Conservation (phyloP, 2,888 invertebrate genomes). For the Tortricodes alternella region DNA sequence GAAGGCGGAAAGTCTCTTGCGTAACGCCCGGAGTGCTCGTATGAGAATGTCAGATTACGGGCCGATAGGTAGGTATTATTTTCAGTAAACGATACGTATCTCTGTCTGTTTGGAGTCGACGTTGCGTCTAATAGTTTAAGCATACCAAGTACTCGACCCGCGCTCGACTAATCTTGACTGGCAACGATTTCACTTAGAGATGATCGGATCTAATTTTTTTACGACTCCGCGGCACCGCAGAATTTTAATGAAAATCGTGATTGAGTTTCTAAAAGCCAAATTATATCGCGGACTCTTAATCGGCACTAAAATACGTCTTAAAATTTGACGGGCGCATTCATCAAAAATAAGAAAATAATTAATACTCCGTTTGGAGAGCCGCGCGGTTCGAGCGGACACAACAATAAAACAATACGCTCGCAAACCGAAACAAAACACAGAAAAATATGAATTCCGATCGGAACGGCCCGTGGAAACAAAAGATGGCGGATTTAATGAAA, state of each 20-base stretch:
- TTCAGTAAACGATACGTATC: conserved; percentile 77
- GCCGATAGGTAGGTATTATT: conserved; percentile 60
- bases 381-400: conserved; percentile 59
- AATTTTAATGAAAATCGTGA: conserved; percentile 63
- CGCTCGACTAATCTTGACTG: conserved; percentile 65
- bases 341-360: conserved; percentile 81
- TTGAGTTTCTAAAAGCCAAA: conserved; percentile 59
- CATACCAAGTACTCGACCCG: conserved; percentile 55
- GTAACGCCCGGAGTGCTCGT: conserved; percentile 55
- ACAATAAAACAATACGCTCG: conserved; percentile 79
- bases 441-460: conserved; percentile 83
- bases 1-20: conserved; percentile 68
- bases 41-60: conserved; percentile 72
- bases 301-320: conserved; percentile 56
- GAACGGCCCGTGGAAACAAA: conserved; percentile 76
- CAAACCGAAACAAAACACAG: conserved; percentile 81
- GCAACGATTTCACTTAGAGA: conserved; percentile 57
- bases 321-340: conserved; percentile 69
- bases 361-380: conserved; percentile 69
- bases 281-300: conserved; percentile 61
- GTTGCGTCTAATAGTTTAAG: conserved; percentile 73
- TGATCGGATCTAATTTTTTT: conserved; percentile 39
- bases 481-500: conserved; percentile 82
- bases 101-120: conserved; percentile 65
- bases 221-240: conserved; percentile 39